Base-by-base conservation (phyloP, 1,140 invertebrate genomes). In the Drosophila bocqueti region DNA sequence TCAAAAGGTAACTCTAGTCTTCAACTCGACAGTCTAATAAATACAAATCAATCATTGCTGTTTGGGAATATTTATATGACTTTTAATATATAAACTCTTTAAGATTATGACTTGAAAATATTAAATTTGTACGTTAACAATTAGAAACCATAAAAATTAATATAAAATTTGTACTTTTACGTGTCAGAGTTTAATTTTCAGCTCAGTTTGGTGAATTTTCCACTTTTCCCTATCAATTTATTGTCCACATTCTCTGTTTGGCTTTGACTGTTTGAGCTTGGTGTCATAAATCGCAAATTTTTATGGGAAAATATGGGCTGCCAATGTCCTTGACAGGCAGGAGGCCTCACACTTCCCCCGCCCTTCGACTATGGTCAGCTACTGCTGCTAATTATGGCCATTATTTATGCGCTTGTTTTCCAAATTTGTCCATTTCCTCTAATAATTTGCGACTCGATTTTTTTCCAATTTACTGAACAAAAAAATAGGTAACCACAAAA, bases 361-460 rank as follows among this genome's bases (percentile, higher is more conserved):
- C n/a, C 36, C 52, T 47, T 21, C 59, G 18, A 42, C 54, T 45
- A 40, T 54, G 71, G 72, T 66, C 74, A 76, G 59, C 60, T 65
- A 64, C 71, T 61, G 71, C 74, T 76, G 71, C 74, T 76, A 76
- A 76, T 76, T 76, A 76, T 76, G 72, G 62, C 45, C 55, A 58
- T 76, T 76, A 76, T 76, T 76, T 76, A 76, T 76, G 72, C 34
- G 74, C 66, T 59, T 72, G 66, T 60, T 71, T 71, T 73, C 24
- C 21, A 45, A 74, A 74, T 74, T 65, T 76, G 54, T 64, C 72
- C 75, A 76, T 76, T 76, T 65, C 72, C 73, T 49, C 61, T 21
- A 66, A 75, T 65, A 77, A 77, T 76, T 76, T 76, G 62, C 43
- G 73, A 38, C 64, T 68, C 34, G 21, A 54, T 68, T 67, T 49